Evolutionary conservation across 2,888 invertebrate genomes (phyloP).

Genomic region (Drosophila mulleri): DNA sequence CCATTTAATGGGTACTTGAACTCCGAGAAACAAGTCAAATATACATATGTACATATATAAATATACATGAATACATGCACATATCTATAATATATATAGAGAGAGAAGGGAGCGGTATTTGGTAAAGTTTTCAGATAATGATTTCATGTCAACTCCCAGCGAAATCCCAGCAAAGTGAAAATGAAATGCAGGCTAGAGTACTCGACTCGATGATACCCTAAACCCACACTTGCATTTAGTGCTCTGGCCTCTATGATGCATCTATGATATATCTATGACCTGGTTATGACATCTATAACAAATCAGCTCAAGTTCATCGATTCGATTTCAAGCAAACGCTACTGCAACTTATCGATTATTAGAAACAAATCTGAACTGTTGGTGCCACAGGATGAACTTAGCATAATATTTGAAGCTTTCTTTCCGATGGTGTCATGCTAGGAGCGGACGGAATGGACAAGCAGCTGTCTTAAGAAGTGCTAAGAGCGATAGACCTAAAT

Average conservation of each 20-base stretch:
- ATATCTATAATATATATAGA: not conserved
- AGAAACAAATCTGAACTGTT: not conserved
- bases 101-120: not conserved
- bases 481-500: too few relatives aligned
- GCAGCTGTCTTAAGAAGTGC: too few relatives aligned
- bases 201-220: not conserved
- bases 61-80: too few relatives aligned
- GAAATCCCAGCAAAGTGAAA: too few relatives aligned
- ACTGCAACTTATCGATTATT: not conserved
- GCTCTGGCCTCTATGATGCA: not conserved
- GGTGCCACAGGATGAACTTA: too few relatives aligned
- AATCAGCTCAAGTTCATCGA: not conserved
- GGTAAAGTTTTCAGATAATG: not conserved
- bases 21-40: constrained; percentile 36
- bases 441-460: too few relatives aligned
- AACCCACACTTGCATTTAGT: not conserved
- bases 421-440: too few relatives aligned
- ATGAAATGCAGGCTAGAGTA: too few relatives aligned
- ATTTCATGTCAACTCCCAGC: not conserved
- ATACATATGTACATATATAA: not conserved
- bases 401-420: too few relatives aligned
- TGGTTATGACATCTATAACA: not conserved
- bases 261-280: too few relatives aligned
- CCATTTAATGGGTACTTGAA: constrained; percentile 80
- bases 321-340: not conserved